phyloP scores from a whole-genome alignment of 1,140 invertebrate species.

The Physella acuta region DNA sequence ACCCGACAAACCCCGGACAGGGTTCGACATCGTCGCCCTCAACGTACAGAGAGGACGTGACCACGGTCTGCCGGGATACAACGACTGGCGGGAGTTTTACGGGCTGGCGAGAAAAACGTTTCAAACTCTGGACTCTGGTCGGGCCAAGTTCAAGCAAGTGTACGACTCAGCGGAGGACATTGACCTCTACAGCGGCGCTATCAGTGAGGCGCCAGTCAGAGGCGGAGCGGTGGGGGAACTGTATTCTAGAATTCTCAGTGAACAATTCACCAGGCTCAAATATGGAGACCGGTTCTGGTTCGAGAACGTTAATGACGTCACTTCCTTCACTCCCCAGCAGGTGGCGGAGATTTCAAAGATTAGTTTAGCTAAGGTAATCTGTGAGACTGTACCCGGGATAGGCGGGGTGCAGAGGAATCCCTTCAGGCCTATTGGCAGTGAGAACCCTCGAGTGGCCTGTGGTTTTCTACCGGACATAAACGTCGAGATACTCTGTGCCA shows the following conservation, averaged over 20 bases:
- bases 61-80: constrained; percentile 74
- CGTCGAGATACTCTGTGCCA: neutral
- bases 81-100: constrained; percentile 30
- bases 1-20: neutral
- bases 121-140: neutral
- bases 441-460: neutral
- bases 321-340: neutral
- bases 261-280: constrained; percentile 85
- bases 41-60: constrained; percentile 73
- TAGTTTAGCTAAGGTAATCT: neutral
- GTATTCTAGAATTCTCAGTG: constrained; percentile 91
- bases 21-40: constrained; percentile 24
- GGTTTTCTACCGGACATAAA: neutral
- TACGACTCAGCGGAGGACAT: constrained; percentile 69
- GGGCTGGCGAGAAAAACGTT: constrained; percentile 14
- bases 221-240: constrained; percentile 91
- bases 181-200: constrained; percentile 78
- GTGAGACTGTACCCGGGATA: neutral
- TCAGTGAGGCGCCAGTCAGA: constrained; percentile 81
- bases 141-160: neutral
- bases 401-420: neutral
- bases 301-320: constrained; percentile 66
- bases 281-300: constrained; percentile 95
- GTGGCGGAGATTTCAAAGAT: neutral
- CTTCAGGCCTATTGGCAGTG: neutral